phyloP scores from a whole-genome alignment of 2,888 invertebrate genomes.

The Acleris cristana region DNA sequence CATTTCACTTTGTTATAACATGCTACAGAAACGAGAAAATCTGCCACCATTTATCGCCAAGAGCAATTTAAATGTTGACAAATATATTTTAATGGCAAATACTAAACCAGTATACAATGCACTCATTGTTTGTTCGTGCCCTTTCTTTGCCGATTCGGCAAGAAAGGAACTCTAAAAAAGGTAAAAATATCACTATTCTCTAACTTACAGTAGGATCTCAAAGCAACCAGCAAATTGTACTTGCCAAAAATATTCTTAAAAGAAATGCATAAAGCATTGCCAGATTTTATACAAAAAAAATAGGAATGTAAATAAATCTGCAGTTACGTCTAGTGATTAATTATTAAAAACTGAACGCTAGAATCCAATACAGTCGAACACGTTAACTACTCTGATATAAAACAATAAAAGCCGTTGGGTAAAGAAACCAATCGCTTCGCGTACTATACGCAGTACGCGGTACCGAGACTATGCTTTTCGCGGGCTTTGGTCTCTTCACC shows the following conservation, averaged over 20 bases:
- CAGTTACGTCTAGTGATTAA: constrained; percentile 27
- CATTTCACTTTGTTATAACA: constrained; percentile 30
- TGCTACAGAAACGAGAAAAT: constrained; percentile 16
- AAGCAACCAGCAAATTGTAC: constrained; percentile 74
- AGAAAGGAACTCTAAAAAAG: constrained; percentile 51
- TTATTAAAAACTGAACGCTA: constrained; percentile 22
- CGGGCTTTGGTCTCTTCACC: constrained; percentile 3
- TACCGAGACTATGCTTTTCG: background rate
- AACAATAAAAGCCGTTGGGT: constrained; percentile 19
- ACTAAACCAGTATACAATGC: constrained; percentile 53
- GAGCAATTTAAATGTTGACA: constrained; percentile 38
- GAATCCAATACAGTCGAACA: constrained; percentile 34
- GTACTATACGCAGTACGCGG: background rate
- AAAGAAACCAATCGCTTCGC: constrained; percentile 19
- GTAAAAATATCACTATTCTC: constrained; percentile 54
- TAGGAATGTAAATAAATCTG: constrained; percentile 56
- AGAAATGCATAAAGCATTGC: constrained; percentile 45
- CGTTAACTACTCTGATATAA: constrained; percentile 28
- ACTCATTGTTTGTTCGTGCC: constrained; percentile 61
- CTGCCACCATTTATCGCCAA: constrained; percentile 10
- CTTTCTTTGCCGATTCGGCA: constrained; percentile 48
- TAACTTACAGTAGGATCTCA: constrained; percentile 70
- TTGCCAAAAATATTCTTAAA: constrained; percentile 54
- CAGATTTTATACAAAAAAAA: constrained; percentile 48
- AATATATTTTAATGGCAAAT: constrained; percentile 54